These are phyloP conservation scores for Tauraco erythrolophus DNA, from an alignment of 2,113 vertebrate species.

Conservation along the genomic window DNA sequence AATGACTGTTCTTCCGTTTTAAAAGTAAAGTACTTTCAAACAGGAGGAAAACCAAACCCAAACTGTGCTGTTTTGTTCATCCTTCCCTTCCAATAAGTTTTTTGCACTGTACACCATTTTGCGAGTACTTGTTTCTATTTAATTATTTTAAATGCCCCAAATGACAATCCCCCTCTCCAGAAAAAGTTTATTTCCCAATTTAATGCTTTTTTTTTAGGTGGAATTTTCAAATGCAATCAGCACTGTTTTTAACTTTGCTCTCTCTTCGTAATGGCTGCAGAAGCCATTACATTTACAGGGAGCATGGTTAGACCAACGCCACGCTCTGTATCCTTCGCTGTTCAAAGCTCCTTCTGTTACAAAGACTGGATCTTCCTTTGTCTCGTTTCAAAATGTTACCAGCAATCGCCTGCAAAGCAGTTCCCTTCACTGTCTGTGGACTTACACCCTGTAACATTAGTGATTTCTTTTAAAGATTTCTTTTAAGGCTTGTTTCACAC, in stretches of 20 bases:
- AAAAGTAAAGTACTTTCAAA: conserved; percentile 34
- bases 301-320: not conserved
- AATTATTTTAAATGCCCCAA: not conserved
- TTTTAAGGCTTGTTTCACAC: not conserved
- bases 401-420: not conserved
- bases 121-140: not conserved
- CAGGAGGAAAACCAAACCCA: not conserved
- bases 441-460: not conserved
- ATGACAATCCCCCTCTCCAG: not conserved
- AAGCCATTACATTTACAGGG: not conserved
- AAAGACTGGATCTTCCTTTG: not conserved
- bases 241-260: not conserved
- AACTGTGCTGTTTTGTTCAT: not conserved
- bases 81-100: not conserved
- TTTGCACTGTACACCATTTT: not conserved
- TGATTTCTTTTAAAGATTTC: not conserved
- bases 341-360: not conserved
- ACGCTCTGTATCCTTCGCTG: not conserved
- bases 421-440: not conserved
- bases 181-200: not conserved
- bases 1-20: not conserved
- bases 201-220: not conserved
- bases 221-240: conserved; percentile 8
- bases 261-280: not conserved
- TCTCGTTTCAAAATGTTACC: not conserved